These are phyloP conservation scores for Romanogobio albipinnatus DNA, from an alignment of 2,113 vertebrate genomes.

Conservation along the genomic window DNA sequence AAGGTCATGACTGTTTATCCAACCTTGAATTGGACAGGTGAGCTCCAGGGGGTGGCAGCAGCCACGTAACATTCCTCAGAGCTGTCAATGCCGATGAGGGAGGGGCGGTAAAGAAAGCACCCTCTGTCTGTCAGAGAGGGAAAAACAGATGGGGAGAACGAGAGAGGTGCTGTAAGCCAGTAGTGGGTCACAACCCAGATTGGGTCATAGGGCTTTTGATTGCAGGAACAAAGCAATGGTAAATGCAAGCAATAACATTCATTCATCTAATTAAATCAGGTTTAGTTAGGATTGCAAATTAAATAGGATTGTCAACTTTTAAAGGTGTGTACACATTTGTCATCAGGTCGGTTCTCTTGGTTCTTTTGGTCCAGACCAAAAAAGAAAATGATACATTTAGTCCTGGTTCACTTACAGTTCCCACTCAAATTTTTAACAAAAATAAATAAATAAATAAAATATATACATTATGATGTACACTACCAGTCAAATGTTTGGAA, in stretches of 20 bases:
- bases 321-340: neutral
- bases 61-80: slow-evolving; percentile 53
- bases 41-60: slow-evolving; percentile 63
- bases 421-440: too few relatives aligned
- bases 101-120: neutral
- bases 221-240: neutral
- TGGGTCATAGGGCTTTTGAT: neutral
- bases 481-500: too few relatives aligned
- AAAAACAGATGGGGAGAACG: slow-evolving; percentile 65
- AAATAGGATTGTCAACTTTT: neutral
- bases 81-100: slow-evolving; percentile 29
- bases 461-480: too few relatives aligned
- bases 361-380: too few relatives aligned
- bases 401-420: too few relatives aligned
- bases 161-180: slow-evolving; percentile 42
- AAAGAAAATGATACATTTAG: too few relatives aligned
- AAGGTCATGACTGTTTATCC: slow-evolving; percentile 53
- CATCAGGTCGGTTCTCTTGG: too few relatives aligned
- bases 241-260: neutral
- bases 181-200: neutral
- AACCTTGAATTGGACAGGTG: slow-evolving; percentile 69
- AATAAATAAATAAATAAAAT: too few relatives aligned
- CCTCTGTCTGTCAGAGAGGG: slow-evolving; percentile 38
- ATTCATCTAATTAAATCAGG: neutral
- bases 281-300: neutral